phyloP scores from a whole-genome alignment of 2,888 invertebrate genomes.

The Panopea generosa region DNA sequence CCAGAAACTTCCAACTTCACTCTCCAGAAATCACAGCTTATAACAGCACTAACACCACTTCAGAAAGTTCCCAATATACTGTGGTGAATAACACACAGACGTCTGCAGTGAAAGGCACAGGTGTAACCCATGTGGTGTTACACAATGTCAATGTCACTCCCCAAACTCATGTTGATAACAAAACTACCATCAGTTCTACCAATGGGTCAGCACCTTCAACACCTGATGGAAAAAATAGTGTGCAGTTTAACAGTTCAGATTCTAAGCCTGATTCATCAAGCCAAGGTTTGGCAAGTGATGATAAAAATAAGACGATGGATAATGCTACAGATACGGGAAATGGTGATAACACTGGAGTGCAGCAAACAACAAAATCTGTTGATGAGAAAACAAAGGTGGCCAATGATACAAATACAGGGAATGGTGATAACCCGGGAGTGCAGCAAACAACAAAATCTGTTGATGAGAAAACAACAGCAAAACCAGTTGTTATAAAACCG shows the following conservation, averaged over 20 bases:
- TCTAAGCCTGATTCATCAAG: neutral
- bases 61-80: neutral
- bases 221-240: neutral
- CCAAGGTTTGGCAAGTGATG: constrained; percentile 4
- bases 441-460: neutral
- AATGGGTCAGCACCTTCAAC: neutral
- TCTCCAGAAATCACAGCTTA: constrained; percentile 9
- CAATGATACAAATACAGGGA: neutral
- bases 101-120: neutral
- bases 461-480: neutral
- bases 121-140: constrained; percentile 1
- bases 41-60: no score
- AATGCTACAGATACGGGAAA: neutral
- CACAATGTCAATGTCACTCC: neutral
- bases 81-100: neutral
- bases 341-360: neutral
- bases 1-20: constrained; percentile 57
- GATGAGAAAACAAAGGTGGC: neutral
- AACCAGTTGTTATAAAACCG: neutral
- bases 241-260: no score
- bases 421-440: neutral
- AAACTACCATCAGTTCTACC: neutral
- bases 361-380: no score
- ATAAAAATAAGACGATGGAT: neutral
- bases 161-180: neutral